Base-by-base conservation (phyloP, 2,113 vertebrate species). In the Origma solitaria region DNA sequence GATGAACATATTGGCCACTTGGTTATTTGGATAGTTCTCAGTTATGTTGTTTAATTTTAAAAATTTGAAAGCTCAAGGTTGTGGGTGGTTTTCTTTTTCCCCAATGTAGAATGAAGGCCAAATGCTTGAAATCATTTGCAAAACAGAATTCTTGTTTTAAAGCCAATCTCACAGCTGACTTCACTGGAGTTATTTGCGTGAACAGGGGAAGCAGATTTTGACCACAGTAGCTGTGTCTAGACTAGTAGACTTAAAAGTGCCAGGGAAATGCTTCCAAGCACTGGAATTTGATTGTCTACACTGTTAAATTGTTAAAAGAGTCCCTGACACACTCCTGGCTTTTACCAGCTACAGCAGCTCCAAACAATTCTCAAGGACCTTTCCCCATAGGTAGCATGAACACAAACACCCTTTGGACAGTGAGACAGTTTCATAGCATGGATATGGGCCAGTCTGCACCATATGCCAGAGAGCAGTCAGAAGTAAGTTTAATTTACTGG, bases 131-230 rank as follows among this genome's bases (percentile, higher is more conserved):
- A 95, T 71, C 5, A 81, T 75, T 93, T 92, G 64, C 54, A 81
- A 94, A 96, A 81, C 47, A 83, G 80, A 70, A 71, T 86, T 51
- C 76, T 94, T 93, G 92, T 83, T 94, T 86, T 81, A 77, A 57
- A 93, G 91, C 88, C 96, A 94, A 40, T 83, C 86, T 97, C 94
- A 93, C 92, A 95, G 91, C 83, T 95, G 86, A 96, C 64, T 83
- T 95, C 92, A 92, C 64, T 90, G 56, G 44, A 94, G 85, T 73
- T 93, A 91, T 93, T 95, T 91, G 69, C 2, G 0, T 81, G 90
- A 90, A 73, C 50, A 64, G 75, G 75, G 51, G 35, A 81, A 94
- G 85, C 31, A 78, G 68, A 92, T 90, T 96, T 93, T 86, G 90
- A 94, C 82, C 88, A 81, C 45, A 84, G 79, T 88, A 83, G 51